A percentile compares a stretch with the other conserved stretches of the same genome.
These are phyloP conservation scores for Poecile montanus DNA, from an alignment of 2,797 vertebrate species.

Conservation along the genomic window DNA sequence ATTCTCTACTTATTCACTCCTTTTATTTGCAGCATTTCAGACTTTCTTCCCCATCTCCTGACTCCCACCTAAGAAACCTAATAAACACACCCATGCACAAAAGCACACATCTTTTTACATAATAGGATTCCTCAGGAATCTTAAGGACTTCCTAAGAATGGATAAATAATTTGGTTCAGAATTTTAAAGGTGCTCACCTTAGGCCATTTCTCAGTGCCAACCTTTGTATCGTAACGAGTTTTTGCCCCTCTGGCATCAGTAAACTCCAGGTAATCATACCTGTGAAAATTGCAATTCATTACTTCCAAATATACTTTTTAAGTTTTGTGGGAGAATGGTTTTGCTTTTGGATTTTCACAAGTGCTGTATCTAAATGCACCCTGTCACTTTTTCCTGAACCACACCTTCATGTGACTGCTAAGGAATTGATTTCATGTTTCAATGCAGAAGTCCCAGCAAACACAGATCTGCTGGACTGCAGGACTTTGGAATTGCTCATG, in stretches of 20 bases:
- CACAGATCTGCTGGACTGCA: neutral
- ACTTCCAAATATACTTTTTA: neutral
- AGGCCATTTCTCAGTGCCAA: constrained; percentile 97
- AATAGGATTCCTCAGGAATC: neutral
- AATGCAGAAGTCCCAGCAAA: neutral
- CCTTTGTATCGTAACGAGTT: constrained; percentile 95
- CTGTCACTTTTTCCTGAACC: neutral
- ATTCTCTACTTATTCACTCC: neutral
- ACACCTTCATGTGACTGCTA: neutral
- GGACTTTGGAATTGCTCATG: neutral
- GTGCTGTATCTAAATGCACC: neutral
- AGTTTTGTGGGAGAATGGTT: neutral
- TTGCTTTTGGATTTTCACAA: neutral
- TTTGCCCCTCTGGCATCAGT: constrained; percentile 96
- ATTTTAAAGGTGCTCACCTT: constrained; percentile 82
- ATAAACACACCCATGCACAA: neutral
- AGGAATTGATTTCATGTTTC: neutral
- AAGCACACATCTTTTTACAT: neutral
- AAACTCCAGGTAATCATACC: constrained; percentile 98
- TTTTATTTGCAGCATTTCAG: neutral
- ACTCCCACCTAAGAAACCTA: neutral
- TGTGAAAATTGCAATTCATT: constrained; percentile 68
- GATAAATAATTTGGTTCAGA: neutral
- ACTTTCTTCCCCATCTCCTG: neutral
- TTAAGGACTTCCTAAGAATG: neutral